These are phyloP conservation scores for Conus betulinus DNA, from an alignment of 1,140 invertebrate genomes.

Conservation along the genomic window DNA sequence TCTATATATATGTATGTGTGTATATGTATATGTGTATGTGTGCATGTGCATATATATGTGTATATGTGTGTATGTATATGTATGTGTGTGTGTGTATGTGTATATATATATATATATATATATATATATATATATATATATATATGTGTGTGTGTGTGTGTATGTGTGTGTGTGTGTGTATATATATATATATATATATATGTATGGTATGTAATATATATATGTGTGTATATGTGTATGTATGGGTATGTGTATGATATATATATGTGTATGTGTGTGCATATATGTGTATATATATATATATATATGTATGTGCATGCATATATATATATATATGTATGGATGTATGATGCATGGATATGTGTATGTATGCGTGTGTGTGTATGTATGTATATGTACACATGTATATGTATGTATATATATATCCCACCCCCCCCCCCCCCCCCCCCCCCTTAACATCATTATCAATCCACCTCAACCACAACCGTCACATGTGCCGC, in stretches of 20 bases:
- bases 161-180: conserved; percentile 13
- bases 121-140: background rate
- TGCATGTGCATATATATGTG: background rate
- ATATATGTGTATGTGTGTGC: too few species aligned
- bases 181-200: background rate
- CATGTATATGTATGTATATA: background rate
- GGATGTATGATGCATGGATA: too few species aligned
- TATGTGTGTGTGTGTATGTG: background rate
- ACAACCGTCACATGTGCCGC: too few species aligned
- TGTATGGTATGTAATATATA: too few species aligned
- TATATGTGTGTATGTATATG: background rate
- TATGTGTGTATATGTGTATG: too few species aligned
- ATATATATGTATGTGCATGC: background rate
- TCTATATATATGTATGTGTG: too few species aligned
- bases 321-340: background rate
- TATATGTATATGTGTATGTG: background rate
- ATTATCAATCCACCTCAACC: too few species aligned
- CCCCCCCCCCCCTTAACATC: too few species aligned
- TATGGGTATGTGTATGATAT: too few species aligned
- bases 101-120: background rate
- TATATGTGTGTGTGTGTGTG: conserved; percentile 3
- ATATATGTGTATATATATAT: background rate
- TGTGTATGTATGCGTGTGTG: background rate
- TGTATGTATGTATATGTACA: background rate
- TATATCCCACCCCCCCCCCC: too few species aligned